Evolutionary conservation across 2,113 vertebrate genomes (phyloP).

Genomic region (Calcarius ornatus): DNA sequence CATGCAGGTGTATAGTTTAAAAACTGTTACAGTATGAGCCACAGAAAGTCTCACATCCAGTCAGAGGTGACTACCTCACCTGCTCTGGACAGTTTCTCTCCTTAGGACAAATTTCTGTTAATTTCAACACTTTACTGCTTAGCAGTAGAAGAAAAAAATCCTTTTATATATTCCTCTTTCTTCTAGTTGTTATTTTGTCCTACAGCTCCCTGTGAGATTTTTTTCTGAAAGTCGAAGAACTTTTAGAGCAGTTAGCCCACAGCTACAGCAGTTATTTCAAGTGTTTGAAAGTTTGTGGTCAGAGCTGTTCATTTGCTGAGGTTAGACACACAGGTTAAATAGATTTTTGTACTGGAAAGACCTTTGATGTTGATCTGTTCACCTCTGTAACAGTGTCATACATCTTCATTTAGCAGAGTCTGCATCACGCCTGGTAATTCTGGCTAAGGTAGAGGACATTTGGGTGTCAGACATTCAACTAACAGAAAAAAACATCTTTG

Average conservation of each 20-base stretch:
- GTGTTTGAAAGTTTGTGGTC: not conserved
- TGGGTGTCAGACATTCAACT: not conserved
- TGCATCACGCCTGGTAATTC: not conserved
- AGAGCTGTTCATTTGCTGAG: not conserved
- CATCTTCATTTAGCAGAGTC: not conserved
- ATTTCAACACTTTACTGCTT: not conserved
- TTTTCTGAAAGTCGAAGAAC: not conserved
- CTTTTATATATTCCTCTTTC: not conserved
- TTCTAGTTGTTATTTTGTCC: not conserved
- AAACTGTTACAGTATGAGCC: not conserved
- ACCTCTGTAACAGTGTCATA: not conserved
- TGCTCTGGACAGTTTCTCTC: not conserved
- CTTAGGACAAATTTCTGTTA: not conserved
- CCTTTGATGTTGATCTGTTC: not conserved
- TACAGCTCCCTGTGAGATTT: not conserved
- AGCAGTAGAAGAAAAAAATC: not conserved
- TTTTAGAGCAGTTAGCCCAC: not conserved
- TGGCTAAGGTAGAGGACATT: not conserved
- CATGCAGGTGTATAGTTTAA: not conserved
- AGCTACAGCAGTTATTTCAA: not conserved
- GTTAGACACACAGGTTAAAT: not conserved
- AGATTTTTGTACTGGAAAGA: not conserved
- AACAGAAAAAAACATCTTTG: not conserved
- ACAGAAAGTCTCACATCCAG: not conserved
- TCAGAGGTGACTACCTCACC: not conserved